Evolutionary conservation across 2,113 vertebrate genomes (phyloP), one percentile per base, ranked within the genome.

Genomic region (Muntiacus reevesi): DNA sequence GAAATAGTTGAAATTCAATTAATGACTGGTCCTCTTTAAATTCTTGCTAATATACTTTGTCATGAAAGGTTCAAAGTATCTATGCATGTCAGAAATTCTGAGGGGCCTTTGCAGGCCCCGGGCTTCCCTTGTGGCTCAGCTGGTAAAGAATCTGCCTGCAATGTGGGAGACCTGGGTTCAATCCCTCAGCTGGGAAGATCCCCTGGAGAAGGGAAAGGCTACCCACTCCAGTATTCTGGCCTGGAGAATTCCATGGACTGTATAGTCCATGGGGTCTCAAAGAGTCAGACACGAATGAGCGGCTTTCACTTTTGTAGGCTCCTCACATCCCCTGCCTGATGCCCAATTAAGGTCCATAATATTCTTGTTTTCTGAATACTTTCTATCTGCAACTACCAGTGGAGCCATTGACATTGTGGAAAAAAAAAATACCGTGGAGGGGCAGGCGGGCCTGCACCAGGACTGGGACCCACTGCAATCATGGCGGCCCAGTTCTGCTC

Each of bases 401-500:
- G 19, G 19, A 23, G 2, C 11, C 45, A 16, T 19, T 16, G 10
- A 7, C 0, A 30, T 1, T 19, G 14, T 50, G 40, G 67, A 30
- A 45, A 54, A 50, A 57, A 5, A 12, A 11, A 0, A 0, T 36
- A 43, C 6, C 2, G 0, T 76, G 71, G 14, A 13, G 16, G 3
- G 0, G 2, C 43, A 50, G 47, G 10, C 6, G 40, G 2, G 40
- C 25, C 17, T 64, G 27, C 1, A 1, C 23, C 25, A 6, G 50
- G 6, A 7, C 2, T 1, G 10, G 40, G 57, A 28, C 6, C 2
- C 5, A 1, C 1, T 4, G 1, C 6, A 3, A 19, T 13, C 1
- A 1, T 2, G 36, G 3, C 14, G 2, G 3, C 7, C 11, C 23
- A 4, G 23, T 15, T 9, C 14, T 5, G 3, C 11, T 47, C 4